Evolutionary conservation across 2,888 invertebrate genomes (phyloP).

Genomic region (Pyrrhia umbra): DNA sequence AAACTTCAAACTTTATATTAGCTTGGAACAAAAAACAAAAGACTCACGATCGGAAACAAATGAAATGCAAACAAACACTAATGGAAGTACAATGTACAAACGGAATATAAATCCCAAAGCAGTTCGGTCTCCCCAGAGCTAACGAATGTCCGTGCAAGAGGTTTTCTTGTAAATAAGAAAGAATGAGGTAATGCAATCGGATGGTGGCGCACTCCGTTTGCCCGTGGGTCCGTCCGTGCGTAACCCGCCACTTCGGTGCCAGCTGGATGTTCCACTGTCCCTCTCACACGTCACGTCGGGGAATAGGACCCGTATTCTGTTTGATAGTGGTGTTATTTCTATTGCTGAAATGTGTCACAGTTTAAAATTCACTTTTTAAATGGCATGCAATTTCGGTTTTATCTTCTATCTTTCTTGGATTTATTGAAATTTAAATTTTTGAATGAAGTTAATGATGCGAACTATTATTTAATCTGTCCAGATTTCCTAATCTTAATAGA

Average conservation of each 20-base stretch:
- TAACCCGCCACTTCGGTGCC: slow-evolving; percentile 68
- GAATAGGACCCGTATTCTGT: slow-evolving; percentile 47
- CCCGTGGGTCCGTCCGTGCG: slow-evolving; percentile 68
- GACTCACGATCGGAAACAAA: slow-evolving; percentile 33
- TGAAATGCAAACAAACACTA: slow-evolving; percentile 51
- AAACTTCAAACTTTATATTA: background rate
- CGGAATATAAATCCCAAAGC: slow-evolving; percentile 48
- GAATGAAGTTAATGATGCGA: no score
- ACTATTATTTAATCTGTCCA: no score
- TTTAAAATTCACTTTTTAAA: background rate
- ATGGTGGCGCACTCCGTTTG: slow-evolving; percentile 54
- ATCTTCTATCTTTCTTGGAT: no score
- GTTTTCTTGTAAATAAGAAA: slow-evolving; percentile 71
- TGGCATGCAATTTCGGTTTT: background rate
- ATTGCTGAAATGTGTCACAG: background rate
- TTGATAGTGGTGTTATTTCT: slow-evolving; percentile 5
- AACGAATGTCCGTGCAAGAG: slow-evolving; percentile 61
- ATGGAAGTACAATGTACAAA: slow-evolving; percentile 48
- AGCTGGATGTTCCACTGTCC: slow-evolving; percentile 57
- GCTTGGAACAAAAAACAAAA: slow-evolving; percentile 21
- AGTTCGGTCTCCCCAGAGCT: slow-evolving; percentile 51
- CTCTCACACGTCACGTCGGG: slow-evolving; percentile 33
- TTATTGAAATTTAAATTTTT: no score
- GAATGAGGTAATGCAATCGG: slow-evolving; percentile 70
- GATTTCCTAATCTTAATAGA: no score